A percentile compares a stretch with the other conserved stretches of the same genome.
Evolutionary conservation across 2,113 vertebrate species (phyloP).

Genomic region (Meriones unguiculatus): DNA sequence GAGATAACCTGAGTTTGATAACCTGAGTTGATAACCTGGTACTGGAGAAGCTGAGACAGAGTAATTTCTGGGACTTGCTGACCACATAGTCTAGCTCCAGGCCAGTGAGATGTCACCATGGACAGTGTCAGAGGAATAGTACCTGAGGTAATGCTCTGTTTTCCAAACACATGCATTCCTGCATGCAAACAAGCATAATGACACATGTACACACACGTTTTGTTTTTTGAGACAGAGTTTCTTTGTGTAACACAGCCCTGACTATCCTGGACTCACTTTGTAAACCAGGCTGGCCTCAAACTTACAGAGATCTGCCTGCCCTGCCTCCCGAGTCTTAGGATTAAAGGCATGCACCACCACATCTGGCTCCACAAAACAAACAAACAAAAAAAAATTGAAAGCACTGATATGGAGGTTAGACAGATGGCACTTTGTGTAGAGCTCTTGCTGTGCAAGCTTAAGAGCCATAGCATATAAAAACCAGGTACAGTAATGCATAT

Average conservation of each 20-base stretch:
- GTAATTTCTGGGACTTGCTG: background rate
- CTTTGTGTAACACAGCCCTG: too few species aligned
- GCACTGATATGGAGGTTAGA: background rate
- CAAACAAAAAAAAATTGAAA: background rate
- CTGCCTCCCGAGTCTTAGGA: too few species aligned
- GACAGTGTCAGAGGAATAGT: background rate
- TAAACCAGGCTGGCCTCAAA: too few species aligned
- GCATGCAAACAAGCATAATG: background rate
- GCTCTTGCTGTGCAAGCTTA: too few species aligned
- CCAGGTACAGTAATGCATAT: too few species aligned
- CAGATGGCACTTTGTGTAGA: too few species aligned
- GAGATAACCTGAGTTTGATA: background rate
- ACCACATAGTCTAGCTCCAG: background rate
- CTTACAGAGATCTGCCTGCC: too few species aligned
- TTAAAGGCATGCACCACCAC: too few species aligned
- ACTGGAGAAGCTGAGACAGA: background rate
- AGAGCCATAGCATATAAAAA: background rate
- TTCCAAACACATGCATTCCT: background rate
- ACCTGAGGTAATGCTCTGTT: background rate
- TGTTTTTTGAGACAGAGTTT: background rate
- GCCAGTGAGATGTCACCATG: background rate
- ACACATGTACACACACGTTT: background rate
- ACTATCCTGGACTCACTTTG: too few species aligned
- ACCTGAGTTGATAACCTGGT: too few species aligned
- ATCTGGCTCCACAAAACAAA: too few species aligned